phyloP scores from a whole-genome alignment of 1,140 invertebrate genomes.

The Pentalonia nigronervosa region DNA sequence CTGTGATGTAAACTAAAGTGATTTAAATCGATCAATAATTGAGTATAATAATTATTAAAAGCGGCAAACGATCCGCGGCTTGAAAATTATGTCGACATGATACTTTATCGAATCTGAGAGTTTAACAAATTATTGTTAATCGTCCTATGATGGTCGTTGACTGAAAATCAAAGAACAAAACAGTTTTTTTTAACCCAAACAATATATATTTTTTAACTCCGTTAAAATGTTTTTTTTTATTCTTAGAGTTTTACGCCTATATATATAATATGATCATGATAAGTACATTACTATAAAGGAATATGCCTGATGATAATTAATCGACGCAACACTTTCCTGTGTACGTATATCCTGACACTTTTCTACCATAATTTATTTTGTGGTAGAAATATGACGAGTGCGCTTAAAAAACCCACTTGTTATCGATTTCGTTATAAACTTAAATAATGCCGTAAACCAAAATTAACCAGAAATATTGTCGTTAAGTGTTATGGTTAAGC shows the following conservation, averaged over 20 bases:
- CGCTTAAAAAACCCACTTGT: not conserved
- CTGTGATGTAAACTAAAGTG: not conserved
- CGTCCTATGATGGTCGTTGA: not conserved
- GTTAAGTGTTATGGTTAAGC: not conserved
- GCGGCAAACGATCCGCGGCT: not conserved
- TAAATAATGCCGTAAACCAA: not conserved
- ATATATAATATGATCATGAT: not conserved
- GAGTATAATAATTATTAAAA: not conserved
- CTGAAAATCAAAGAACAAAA: not conserved
- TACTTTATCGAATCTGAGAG: not conserved
- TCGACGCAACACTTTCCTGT: not conserved
- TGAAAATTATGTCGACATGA: not conserved
- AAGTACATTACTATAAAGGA: not conserved
- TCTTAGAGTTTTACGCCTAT: not conserved
- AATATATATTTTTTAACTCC: not conserved
- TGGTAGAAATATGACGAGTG: not conserved
- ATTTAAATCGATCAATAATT: constrained; percentile 18
- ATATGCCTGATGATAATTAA: not conserved
- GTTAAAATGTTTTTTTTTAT: not conserved
- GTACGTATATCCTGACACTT: too few relatives aligned
- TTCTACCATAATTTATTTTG: not conserved
- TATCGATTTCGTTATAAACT: not conserved
- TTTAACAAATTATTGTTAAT: not conserved
- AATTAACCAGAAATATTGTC: not conserved
- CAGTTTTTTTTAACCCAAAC: not conserved